A percentile compares a stretch with the other conserved stretches of the same genome.
These are phyloP conservation scores for Leucozona laternaria DNA, from an alignment of 2,888 invertebrate genomes.

Conservation along the genomic window DNA sequence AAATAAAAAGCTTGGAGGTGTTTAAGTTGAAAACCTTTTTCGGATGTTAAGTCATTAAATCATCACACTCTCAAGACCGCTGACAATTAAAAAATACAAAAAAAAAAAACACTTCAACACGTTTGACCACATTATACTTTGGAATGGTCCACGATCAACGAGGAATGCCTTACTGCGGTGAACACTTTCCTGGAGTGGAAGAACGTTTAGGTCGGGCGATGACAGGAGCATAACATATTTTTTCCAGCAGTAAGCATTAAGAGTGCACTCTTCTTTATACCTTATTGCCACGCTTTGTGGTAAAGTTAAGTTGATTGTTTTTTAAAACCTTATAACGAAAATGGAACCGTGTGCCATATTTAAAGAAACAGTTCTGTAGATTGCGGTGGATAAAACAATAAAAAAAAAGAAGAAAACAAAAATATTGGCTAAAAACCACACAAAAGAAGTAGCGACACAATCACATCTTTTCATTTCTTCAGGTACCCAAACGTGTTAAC, in stretches of 20 bases:
- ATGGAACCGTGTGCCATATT: conserved; percentile 38
- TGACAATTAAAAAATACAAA: conserved; percentile 52
- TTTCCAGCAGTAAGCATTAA: conserved; percentile 19
- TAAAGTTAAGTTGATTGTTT: conserved; percentile 2
- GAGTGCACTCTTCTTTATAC: background rate
- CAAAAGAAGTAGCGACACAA: conserved; percentile 14
- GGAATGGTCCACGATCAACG: conserved; percentile 9
- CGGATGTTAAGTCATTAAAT: conserved; percentile 34
- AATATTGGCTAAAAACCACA: conserved; percentile 30
- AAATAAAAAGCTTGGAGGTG: background rate
- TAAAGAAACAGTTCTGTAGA: conserved; percentile 8
- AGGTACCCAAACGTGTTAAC: background rate
- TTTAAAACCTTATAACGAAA: background rate
- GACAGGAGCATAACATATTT: conserved; percentile 46
- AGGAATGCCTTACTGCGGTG: conserved; percentile 45
- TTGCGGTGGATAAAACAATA: background rate
- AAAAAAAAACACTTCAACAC: conserved; percentile 38
- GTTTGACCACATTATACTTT: conserved; percentile 41
- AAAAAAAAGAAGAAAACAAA: background rate
- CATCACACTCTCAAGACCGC: conserved; percentile 33
- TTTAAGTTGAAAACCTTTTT: background rate
- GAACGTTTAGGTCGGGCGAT: conserved; percentile 26
- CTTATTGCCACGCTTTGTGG: conserved; percentile 48
- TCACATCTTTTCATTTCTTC: background rate
- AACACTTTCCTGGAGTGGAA: background rate